Percentiles rank a stretch among this genome's conserved stretches.
Evolutionary conservation across 2,888 invertebrate species (phyloP).

Genomic region (Caradrina kadenii): DNA sequence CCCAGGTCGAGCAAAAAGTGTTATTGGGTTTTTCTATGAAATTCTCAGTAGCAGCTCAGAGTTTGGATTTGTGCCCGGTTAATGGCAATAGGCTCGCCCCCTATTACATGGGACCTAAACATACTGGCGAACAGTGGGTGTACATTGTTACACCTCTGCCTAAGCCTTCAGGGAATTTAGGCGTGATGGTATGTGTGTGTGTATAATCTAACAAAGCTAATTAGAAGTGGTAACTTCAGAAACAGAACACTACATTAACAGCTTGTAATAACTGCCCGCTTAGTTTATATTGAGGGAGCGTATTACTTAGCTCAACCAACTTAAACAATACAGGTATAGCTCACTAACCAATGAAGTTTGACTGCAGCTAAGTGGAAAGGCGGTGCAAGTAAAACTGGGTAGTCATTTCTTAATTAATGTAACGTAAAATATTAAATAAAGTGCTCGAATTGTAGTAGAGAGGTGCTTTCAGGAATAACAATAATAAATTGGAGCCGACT

Average conservation of each 20-base stretch:
- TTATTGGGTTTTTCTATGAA: too few relatives aligned
- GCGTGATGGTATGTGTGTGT: too few relatives aligned
- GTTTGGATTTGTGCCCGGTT: too few relatives aligned
- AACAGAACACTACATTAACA: slow-evolving; percentile 20
- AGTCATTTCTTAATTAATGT: slow-evolving; percentile 15
- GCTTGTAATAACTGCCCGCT: slow-evolving; percentile 22
- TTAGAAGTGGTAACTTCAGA: slow-evolving; percentile 20
- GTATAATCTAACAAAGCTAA: slow-evolving; percentile 9
- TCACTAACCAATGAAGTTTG: slow-evolving; percentile 38
- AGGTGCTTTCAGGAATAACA: neutral
- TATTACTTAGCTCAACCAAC: slow-evolving; percentile 18
- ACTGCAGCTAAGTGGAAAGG: slow-evolving; percentile 38
- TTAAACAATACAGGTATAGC: slow-evolving; percentile 27
- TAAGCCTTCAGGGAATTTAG: too few relatives aligned
- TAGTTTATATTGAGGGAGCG: slow-evolving; percentile 19
- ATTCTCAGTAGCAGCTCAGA: too few relatives aligned
- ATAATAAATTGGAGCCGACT: neutral
- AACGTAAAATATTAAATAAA: slow-evolving; percentile 22
- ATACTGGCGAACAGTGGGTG: too few relatives aligned
- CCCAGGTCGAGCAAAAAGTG: too few relatives aligned
- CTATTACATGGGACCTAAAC: too few relatives aligned
- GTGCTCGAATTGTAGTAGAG: neutral
- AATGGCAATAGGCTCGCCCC: too few relatives aligned
- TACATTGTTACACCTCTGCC: too few relatives aligned
- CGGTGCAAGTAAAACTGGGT: slow-evolving; percentile 4